Percentiles rank a stretch among this genome's conserved stretches.
These are phyloP conservation scores for Diplogasteroides magnus DNA, from an alignment of 1,140 invertebrate genomes.

Conservation along the genomic window DNA sequence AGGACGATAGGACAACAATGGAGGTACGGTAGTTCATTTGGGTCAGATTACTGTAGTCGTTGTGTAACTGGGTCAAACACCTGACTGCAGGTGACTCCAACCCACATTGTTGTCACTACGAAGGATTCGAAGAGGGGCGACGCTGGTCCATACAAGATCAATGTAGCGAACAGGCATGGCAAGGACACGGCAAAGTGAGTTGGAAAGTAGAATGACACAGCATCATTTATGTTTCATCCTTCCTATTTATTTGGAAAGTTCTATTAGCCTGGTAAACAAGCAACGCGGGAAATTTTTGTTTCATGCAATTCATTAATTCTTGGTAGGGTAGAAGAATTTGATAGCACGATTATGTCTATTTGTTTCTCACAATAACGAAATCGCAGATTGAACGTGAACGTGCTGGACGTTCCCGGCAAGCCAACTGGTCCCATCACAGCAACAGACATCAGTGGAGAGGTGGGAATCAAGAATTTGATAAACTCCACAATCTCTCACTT, in stretches of 20 bases:
- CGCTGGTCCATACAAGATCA: constrained; percentile 84
- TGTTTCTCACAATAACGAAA: too few relatives aligned
- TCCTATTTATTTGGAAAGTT: too few relatives aligned
- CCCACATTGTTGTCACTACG: constrained; percentile 69
- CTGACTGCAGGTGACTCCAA: constrained; percentile 19
- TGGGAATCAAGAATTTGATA: neutral
- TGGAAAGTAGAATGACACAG: too few relatives aligned
- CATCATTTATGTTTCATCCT: too few relatives aligned
- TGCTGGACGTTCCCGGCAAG: constrained; percentile 51
- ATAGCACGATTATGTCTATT: too few relatives aligned
- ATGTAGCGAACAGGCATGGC: constrained; percentile 67
- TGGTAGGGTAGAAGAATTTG: too few relatives aligned
- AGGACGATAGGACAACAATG: constrained; percentile 52
- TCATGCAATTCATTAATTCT: constrained; percentile 5
- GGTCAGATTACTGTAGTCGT: too few relatives aligned
- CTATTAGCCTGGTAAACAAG: neutral
- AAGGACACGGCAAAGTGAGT: constrained; percentile 45
- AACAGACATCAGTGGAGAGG: constrained; percentile 88
- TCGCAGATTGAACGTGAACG: constrained; percentile 50
- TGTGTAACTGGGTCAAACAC: too few relatives aligned
- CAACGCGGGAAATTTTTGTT: constrained; percentile 1
- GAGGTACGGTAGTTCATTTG: constrained; percentile 67
- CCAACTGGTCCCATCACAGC: constrained; percentile 73
- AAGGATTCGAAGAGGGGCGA: constrained; percentile 84
- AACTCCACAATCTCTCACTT: too few relatives aligned